Conservation (phyloP, 1,140 invertebrate genomes). For the Meloidogyne hapla region DNA sequence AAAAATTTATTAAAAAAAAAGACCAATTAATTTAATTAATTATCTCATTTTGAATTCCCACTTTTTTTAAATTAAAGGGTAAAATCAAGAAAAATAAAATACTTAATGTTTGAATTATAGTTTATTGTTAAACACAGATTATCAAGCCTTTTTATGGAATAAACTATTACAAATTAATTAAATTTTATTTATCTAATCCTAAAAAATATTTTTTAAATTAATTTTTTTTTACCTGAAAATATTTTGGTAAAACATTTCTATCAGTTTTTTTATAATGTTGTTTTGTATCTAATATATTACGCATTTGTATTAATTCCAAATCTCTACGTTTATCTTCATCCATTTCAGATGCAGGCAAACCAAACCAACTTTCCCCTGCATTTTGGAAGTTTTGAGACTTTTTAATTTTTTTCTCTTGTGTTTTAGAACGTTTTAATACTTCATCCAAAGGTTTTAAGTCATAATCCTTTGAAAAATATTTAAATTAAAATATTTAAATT, state of each 20-base stretch:
- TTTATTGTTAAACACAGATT: too few species aligned
- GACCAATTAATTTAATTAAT: too few species aligned
- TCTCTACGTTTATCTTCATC: constrained; percentile 83
- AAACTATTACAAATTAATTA: too few species aligned
- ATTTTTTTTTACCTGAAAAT: constrained; percentile 77
- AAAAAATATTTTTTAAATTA: constrained; percentile 51
- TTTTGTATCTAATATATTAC: constrained; percentile 85
- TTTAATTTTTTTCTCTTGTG: constrained; percentile 24
- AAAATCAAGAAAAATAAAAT: too few species aligned
- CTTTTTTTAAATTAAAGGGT: too few species aligned
- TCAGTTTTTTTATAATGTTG: constrained; percentile 91
- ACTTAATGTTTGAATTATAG: too few species aligned
- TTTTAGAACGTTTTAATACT: neutral
- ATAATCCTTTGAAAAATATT: constrained; percentile 18
- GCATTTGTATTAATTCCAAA: constrained; percentile 83
- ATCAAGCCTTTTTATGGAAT: too few species aligned
- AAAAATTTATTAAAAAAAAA: constrained; percentile 30
- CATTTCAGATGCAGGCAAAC: constrained; percentile 80
- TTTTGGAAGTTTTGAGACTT: constrained; percentile 72
- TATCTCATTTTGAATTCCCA: too few species aligned
- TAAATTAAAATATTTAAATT: too few species aligned
- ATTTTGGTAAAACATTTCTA: constrained; percentile 80
- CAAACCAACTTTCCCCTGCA: constrained; percentile 82
- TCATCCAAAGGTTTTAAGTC: constrained; percentile 20
- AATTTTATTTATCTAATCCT: too few species aligned